Evolutionary conservation across 2,888 invertebrate genomes (phyloP).

Genomic region (Drosophila pseudotakahashii): DNA sequence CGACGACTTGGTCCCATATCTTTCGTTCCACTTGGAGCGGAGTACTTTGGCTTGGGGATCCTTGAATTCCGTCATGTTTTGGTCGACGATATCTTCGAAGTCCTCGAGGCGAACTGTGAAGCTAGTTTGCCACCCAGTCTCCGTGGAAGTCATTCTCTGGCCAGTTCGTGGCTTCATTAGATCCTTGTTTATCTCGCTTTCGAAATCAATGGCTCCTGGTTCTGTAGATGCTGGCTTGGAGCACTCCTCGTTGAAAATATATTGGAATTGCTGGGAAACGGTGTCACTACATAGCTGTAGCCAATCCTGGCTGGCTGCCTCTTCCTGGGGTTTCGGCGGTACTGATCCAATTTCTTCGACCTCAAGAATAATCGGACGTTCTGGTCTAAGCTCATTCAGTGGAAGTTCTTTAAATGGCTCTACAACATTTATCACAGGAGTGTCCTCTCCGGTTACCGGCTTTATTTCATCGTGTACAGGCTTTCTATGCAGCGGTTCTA

Average conservation of each 20-base stretch:
- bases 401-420: neutral
- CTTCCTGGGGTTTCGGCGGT: conserved; percentile 10
- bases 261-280: conserved; percentile 13
- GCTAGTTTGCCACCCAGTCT: conserved; percentile 26
- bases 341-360: conserved; percentile 4
- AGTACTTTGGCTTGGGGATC: conserved; percentile 33
- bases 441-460: neutral
- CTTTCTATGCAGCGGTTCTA: neutral
- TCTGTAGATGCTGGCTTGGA: neutral
- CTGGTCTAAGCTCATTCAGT: neutral
- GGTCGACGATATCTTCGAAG: conserved; percentile 32
- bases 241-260: neutral
- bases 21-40: conserved; percentile 11
- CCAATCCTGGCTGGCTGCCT: conserved; percentile 23
- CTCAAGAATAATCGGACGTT: conserved; percentile 10
- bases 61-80: conserved; percentile 35
- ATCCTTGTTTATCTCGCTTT: conserved; percentile 14
- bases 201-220: conserved; percentile 10
- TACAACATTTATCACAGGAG: neutral
- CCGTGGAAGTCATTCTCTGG: neutral
- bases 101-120: conserved; percentile 25
- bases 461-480: neutral
- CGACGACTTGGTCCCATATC: no score
- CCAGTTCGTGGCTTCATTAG: neutral
- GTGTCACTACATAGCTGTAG: conserved; percentile 26